Percentiles rank a stretch among this genome's conserved stretches.
phyloP scores from a whole-genome alignment of 92 coral and sea anemone species.

The Phenganax subtilis region DNA sequence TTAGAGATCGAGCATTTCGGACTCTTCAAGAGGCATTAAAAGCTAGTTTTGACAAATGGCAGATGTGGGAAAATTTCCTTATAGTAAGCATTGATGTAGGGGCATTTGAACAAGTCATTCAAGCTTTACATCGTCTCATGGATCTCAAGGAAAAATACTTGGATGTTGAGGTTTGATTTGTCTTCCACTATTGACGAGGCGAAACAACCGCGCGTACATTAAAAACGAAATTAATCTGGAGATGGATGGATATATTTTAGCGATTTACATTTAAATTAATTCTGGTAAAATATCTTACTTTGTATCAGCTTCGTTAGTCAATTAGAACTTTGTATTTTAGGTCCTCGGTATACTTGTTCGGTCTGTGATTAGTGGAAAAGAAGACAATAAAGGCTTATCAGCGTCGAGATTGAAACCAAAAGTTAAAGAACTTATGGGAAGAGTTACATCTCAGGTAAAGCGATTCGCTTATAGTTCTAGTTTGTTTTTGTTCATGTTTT shows the following conservation, averaged over 20 bases:
- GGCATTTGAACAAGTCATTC: constrained; percentile 69
- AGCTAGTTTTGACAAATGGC: constrained; percentile 82
- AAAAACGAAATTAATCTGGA: neutral
- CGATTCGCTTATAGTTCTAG: too few species aligned
- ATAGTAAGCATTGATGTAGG: constrained; percentile 84
- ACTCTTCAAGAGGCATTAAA: constrained; percentile 78
- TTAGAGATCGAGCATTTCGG: constrained; percentile 68
- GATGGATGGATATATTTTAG: too few species aligned
- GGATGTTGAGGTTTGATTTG: constrained; percentile 62
- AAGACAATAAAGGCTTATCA: constrained; percentile 67
- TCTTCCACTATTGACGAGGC: neutral
- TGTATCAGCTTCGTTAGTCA: too few species aligned
- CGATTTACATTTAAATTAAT: too few species aligned
- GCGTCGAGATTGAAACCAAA: constrained; percentile 62
- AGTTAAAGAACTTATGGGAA: constrained; percentile 68
- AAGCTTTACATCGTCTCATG: constrained; percentile 80
- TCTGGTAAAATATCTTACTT: too few species aligned
- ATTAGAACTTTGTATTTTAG: constrained; percentile 23
- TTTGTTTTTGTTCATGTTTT: too few species aligned
- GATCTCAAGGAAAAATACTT: constrained; percentile 82
- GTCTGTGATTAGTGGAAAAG: constrained; percentile 62
- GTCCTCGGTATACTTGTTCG: constrained; percentile 65
- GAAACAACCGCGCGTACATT: too few species aligned
- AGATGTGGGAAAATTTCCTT: constrained; percentile 91
- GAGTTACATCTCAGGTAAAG: constrained; percentile 74